Conservation (phyloP, 1,140 invertebrate genomes). For the Platyura marginata region DNA sequence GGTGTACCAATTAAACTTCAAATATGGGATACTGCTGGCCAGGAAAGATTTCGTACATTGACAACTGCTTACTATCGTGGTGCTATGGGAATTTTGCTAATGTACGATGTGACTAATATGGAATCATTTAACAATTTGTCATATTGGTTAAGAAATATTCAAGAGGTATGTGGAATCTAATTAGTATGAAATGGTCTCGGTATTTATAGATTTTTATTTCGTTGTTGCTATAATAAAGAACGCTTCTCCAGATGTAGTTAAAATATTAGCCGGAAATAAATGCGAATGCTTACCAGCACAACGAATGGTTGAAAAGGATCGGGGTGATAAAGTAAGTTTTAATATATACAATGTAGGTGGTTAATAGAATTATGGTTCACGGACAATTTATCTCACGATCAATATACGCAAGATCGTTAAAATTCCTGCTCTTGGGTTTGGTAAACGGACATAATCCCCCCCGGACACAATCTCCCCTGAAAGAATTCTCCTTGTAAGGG, state of each 20-base stretch:
- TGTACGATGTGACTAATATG: constrained; percentile 73
- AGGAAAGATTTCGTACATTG: constrained; percentile 60
- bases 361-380: too few relatives aligned
- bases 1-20: constrained; percentile 71
- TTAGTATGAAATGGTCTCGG: not conserved
- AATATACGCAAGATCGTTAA: too few relatives aligned
- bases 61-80: constrained; percentile 77
- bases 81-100: constrained; percentile 70
- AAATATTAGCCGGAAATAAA: constrained; percentile 70
- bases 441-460: too few relatives aligned
- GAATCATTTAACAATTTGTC: constrained; percentile 74
- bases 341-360: too few relatives aligned
- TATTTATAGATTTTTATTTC: too few relatives aligned
- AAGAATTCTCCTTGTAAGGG: too few relatives aligned
- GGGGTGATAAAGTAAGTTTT: constrained; percentile 52
- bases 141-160: constrained; percentile 73
- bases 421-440: too few relatives aligned
- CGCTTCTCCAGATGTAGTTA: constrained; percentile 67
- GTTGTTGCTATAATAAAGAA: too few relatives aligned
- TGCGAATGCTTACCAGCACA: constrained; percentile 53
- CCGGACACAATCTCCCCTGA: too few relatives aligned
- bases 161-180: constrained; percentile 45
- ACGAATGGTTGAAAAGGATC: constrained; percentile 52
- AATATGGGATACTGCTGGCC: constrained; percentile 65
- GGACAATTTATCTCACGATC: too few relatives aligned